Evolutionary conservation across 2,113 vertebrate genomes (phyloP).

Genomic region (Naja naja): DNA sequence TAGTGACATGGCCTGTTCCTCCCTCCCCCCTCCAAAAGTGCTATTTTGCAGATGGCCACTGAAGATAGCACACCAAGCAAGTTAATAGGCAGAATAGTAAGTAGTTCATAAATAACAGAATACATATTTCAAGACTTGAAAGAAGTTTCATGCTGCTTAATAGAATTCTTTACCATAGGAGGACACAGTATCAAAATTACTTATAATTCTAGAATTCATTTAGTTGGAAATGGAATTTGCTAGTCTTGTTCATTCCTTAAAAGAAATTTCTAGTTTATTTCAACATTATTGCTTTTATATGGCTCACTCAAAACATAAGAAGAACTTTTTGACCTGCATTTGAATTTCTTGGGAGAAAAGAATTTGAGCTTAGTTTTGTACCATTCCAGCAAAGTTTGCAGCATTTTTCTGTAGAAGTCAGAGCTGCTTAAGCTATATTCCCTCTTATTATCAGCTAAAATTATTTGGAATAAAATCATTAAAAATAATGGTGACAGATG

Average conservation of each 20-base stretch:
- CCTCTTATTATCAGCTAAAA: neutral
- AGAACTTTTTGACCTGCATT: slow-evolving; percentile 28
- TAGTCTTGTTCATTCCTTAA: neutral
- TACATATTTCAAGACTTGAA: neutral
- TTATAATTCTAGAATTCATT: neutral
- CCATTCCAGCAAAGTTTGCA: neutral
- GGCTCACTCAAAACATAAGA: neutral
- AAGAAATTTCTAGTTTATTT: slow-evolving; percentile 9
- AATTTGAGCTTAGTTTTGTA: slow-evolving; percentile 12
- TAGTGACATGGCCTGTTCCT: neutral
- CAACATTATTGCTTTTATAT: slow-evolving; percentile 20
- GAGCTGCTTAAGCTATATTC: neutral
- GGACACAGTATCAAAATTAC: slow-evolving; percentile 5
- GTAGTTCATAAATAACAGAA: neutral
- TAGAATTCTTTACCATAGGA: neutral
- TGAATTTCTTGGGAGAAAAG: slow-evolving; percentile 35
- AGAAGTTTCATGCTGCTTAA: neutral
- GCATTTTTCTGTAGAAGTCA: neutral
- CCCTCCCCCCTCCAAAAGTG: too few relatives aligned
- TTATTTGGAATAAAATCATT: neutral
- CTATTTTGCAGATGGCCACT: neutral
- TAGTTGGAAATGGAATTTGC: slow-evolving; percentile 13
- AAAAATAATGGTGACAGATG: neutral
- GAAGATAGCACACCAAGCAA: neutral
- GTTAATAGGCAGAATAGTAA: neutral